These are phyloP conservation scores for Drosophila sproati DNA, from an alignment of 1,140 invertebrate genomes.

Conservation along the genomic window DNA sequence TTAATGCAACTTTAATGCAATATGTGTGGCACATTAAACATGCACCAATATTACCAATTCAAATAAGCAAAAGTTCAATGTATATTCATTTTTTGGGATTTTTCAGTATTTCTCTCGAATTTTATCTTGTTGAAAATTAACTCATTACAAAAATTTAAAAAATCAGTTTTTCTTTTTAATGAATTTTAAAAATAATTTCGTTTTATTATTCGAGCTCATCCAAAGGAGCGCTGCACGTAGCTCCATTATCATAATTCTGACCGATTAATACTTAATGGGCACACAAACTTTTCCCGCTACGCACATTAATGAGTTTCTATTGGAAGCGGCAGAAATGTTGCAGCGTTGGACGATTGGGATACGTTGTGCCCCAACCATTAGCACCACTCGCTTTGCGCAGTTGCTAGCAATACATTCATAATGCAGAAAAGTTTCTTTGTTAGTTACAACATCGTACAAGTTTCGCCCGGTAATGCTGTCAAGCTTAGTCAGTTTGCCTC, in stretches of 20 bases:
- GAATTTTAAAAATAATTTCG: neutral
- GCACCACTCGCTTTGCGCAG: neutral
- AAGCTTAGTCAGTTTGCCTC: conserved; percentile 35
- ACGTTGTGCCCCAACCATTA: neutral
- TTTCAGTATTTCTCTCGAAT: neutral
- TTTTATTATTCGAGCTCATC: neutral
- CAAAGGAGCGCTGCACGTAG: conserved; percentile 3
- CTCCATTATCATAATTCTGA: conserved; percentile 30
- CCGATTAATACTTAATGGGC: conserved; percentile 64
- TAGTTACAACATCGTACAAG: conserved; percentile 21
- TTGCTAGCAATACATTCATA: conserved; percentile 54
- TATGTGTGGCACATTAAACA: conserved; percentile 28
- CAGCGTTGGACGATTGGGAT: conserved; percentile 3
- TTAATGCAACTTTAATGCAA: conserved; percentile 12
- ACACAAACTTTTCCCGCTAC: conserved; percentile 49
- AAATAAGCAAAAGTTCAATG: conserved; percentile 24
- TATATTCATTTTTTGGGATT: conserved; percentile 10
- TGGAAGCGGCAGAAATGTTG: conserved; percentile 52
- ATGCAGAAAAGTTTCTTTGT: conserved; percentile 36
- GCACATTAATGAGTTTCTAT: conserved; percentile 59
- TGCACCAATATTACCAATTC: conserved; percentile 60
- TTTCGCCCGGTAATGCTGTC: conserved; percentile 55
- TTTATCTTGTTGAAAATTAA: neutral
- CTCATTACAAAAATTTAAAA: neutral
- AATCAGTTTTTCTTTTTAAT: neutral